Percentiles rank a stretch among this genome's conserved stretches.
Conservation (phyloP, 2,797 vertebrate genomes). For the Hafferia zeledoni region DNA sequence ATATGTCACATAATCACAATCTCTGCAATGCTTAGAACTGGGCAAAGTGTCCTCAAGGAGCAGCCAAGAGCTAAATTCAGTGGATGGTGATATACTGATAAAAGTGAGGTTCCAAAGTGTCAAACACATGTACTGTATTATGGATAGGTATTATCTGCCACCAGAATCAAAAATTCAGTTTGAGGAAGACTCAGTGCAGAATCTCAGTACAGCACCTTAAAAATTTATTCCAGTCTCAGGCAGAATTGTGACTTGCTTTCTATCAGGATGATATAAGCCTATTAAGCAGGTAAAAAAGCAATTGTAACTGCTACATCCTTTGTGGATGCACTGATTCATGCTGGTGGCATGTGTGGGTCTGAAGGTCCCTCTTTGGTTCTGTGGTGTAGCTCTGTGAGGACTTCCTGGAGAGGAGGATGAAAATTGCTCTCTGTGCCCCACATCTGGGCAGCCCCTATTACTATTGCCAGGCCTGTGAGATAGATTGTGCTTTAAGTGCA, state of each 20-base stretch:
- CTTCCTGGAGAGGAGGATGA: not conserved
- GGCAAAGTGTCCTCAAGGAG: conserved; percentile 2
- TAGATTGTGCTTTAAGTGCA: not conserved
- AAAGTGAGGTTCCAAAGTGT: not conserved
- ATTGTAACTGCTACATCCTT: not conserved
- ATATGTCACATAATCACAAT: not conserved
- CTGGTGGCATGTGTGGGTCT: not conserved
- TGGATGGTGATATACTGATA: not conserved
- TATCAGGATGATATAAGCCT: not conserved
- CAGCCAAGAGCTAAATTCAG: conserved; percentile 48
- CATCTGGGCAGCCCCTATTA: not conserved
- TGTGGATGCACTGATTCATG: not conserved
- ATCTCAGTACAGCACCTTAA: not conserved
- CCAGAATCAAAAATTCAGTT: not conserved
- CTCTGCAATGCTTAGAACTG: not conserved
- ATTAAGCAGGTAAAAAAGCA: not conserved
- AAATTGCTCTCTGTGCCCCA: not conserved
- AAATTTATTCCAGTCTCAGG: not conserved
- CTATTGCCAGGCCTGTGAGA: not conserved
- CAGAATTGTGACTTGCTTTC: not conserved
- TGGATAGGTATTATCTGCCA: not conserved
- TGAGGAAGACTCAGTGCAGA: not conserved
- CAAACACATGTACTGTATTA: not conserved
- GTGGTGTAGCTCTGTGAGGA: not conserved
- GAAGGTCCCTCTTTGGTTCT: not conserved